These are phyloP conservation scores for Ibidorhyncha struthersii DNA, from an alignment of 2,113 vertebrate genomes.

Conservation along the genomic window DNA sequence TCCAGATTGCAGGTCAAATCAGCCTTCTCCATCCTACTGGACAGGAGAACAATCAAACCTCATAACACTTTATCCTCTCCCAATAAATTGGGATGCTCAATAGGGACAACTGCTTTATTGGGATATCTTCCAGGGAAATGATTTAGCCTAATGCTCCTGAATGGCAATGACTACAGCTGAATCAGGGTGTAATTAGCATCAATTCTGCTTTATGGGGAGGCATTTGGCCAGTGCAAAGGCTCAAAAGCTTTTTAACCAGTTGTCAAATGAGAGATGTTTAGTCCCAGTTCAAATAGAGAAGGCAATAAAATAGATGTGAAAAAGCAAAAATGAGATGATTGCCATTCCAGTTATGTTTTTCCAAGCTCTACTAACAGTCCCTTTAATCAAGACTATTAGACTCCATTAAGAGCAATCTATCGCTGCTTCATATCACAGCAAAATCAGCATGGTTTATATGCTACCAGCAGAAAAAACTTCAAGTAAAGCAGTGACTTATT, in stretches of 20 bases:
- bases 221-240: conserved; percentile 39
- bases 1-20: not conserved
- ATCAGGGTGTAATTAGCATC: conserved; percentile 61
- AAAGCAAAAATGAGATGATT: conserved; percentile 33
- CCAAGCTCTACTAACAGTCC: not conserved
- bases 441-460: not conserved
- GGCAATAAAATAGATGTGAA: conserved; percentile 30
- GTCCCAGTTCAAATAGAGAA: conserved; percentile 1
- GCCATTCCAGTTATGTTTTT: not conserved
- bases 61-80: not conserved
- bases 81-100: not conserved
- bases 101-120: conserved; percentile 44
- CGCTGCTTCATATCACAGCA: not conserved
- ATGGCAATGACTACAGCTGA: conserved; percentile 9
- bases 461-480: not conserved
- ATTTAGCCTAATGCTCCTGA: conserved; percentile 54
- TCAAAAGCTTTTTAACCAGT: conserved; percentile 36
- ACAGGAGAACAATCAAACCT: not conserved
- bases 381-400: conserved; percentile 16
- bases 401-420: not conserved
- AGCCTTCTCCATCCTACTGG: not conserved
- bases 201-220: conserved; percentile 47
- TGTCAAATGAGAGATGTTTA: conserved; percentile 16
- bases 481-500: not conserved
- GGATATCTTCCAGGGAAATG: conserved; percentile 51